Evolutionary conservation across 2,113 vertebrate genomes (phyloP), one percentile per base, ranked within the genome.

Genomic region (Girardinichthys multiradiatus): DNA sequence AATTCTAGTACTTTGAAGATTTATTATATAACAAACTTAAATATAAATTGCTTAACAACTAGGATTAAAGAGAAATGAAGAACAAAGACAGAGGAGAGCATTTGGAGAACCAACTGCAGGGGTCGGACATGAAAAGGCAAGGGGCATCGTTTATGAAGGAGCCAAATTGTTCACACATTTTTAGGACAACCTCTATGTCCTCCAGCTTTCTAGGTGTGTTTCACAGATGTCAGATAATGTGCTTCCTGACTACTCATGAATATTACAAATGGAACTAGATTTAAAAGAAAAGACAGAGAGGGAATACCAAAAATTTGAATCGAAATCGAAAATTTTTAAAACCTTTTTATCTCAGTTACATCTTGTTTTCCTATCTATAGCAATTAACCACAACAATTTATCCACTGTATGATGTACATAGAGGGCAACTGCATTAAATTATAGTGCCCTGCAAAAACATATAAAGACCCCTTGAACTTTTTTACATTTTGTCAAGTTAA

Each of bases 141-240:
- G 1, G 74, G 87, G 90, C 85, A 86, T 88, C 86, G 92, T 92
- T 92, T 92, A 92, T 89, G 90, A 92, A 92, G 86, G 87, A 79
- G 83, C 88, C 87, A 93, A 94, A 93, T 93, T 86, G 86, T 92
- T 93, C 89, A 74, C 93, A 94, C 93, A 93, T 93, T 94, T 94
- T 92, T 90, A 87, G 83, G 88, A 91, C 85, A 85, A 66, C 87
- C 79, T 83, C 74, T 76, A 69, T 86, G 85, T 89, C 84, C 71
- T 70, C 71, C 63, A 57, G 35, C 73, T 88, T 81, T 73, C 67
- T 86, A 87, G 83, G 87, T 91, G 92, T 92, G 91, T 85, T 93
- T 70, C 90, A 75, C 92, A 93, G 91, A 92, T 93, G 93, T 93
- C 89, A 79, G 82, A 91, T 87, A 85, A 86, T 75, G 81, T 82